Conservation (phyloP, 2,888 invertebrate species). For the Hirtodrosophila duncani region DNA sequence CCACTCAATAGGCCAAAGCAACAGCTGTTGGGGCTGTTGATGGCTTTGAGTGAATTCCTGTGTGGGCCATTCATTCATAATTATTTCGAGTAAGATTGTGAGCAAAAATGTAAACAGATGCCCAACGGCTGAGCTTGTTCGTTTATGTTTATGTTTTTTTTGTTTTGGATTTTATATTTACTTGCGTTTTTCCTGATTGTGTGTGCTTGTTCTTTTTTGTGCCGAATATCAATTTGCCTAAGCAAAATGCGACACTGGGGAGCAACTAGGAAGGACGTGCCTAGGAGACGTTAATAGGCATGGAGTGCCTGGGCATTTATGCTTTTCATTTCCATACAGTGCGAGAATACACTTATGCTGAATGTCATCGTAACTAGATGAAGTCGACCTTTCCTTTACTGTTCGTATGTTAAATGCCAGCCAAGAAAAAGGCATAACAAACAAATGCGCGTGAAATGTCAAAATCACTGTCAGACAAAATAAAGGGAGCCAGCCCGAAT, state of each 20-base stretch:
- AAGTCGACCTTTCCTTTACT: constrained; percentile 54
- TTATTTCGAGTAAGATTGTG: constrained; percentile 54
- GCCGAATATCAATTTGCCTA: constrained; percentile 57
- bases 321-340: constrained; percentile 23
- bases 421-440: constrained; percentile 40
- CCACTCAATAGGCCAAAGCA: constrained; percentile 37
- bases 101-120: background rate
- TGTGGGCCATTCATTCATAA: constrained; percentile 57
- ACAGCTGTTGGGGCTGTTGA: constrained; percentile 53
- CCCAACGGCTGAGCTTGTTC: background rate
- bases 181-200: background rate
- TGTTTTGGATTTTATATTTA: constrained; percentile 2
- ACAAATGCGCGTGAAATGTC: constrained; percentile 69
- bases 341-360: background rate
- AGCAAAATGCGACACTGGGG: constrained; percentile 51
- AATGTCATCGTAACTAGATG: background rate
- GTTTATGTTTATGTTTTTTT: background rate
- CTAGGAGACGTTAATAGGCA: constrained; percentile 27
- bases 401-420: constrained; percentile 15
- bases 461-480: constrained; percentile 55
- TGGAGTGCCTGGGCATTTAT: constrained; percentile 26
- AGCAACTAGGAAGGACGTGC: constrained; percentile 46
- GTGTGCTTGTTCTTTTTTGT: constrained; percentile 19
- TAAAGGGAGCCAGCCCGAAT: constrained; percentile 14
- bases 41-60: constrained; percentile 16